Evolutionary conservation across 2,797 vertebrate genomes (phyloP).

Genomic region (Mareca penelope): DNA sequence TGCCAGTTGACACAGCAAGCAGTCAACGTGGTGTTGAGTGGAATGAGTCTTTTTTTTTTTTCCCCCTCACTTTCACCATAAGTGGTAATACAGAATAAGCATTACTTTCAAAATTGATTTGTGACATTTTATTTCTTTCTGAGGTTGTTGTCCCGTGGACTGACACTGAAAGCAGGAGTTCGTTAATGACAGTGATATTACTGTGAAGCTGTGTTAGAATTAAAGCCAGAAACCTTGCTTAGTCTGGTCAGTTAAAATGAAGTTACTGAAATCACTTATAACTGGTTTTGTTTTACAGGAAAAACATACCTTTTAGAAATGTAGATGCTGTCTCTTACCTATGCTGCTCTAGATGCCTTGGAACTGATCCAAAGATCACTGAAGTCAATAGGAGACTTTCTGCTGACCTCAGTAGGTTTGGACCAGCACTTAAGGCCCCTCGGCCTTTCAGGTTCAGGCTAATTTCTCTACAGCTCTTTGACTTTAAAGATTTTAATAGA

Average conservation of each 20-base stretch:
- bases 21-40: background rate
- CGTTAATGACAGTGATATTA: background rate
- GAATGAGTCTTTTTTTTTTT: background rate
- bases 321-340: background rate
- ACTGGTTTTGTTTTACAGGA: slow-evolving; percentile 23
- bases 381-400: background rate
- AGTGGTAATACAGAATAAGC: background rate
- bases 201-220: background rate
- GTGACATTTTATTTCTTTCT: background rate
- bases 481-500: background rate
- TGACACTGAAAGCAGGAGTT: background rate
- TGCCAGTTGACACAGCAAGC: background rate
- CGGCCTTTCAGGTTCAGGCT: background rate
- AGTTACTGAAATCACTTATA: background rate
- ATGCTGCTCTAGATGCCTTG: background rate
- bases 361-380: background rate
- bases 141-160: background rate
- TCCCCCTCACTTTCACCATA: background rate
- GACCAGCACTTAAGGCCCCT: background rate
- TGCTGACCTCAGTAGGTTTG: background rate
- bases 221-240: background rate
- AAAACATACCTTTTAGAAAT: slow-evolving; percentile 3
- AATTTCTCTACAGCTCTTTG: background rate
- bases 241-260: background rate
- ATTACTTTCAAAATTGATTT: background rate